phyloP scores from a whole-genome alignment of 2,888 invertebrate species.

The Phaedon cochleariae region DNA sequence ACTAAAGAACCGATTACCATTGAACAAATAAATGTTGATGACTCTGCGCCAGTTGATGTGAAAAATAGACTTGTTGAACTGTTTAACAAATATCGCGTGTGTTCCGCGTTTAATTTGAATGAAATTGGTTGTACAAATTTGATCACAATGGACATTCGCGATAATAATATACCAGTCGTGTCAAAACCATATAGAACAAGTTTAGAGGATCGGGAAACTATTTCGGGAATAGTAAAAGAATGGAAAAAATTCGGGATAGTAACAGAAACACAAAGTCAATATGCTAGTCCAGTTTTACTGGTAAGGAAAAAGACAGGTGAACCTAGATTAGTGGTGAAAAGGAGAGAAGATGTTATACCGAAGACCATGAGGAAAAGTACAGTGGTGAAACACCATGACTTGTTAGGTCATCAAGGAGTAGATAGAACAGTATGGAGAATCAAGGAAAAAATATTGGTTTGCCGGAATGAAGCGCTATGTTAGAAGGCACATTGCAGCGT shows the following conservation, averaged over 20 bases:
- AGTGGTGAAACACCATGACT: conserved; percentile 32
- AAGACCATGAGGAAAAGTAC: conserved; percentile 34
- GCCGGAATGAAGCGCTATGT: conserved; percentile 27
- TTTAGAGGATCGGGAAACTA: neutral
- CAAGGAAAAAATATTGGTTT: conserved; percentile 36
- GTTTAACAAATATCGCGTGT: neutral
- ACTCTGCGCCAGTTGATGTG: neutral
- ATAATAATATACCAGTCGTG: neutral
- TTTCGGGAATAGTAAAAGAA: neutral
- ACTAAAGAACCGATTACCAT: neutral
- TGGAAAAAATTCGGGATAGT: neutral
- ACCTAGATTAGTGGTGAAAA: conserved; percentile 7
- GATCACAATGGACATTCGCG: neutral
- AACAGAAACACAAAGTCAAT: neutral
- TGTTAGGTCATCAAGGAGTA: conserved; percentile 29
- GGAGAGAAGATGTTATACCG: conserved; percentile 29
- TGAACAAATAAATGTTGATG: neutral
- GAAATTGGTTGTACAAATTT: conserved; percentile 1
- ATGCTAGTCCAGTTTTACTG: conserved; percentile 12
- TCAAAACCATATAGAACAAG: neutral
- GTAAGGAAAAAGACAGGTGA: conserved; percentile 15
- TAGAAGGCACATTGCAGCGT: conserved; percentile 31
- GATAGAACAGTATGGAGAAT: conserved; percentile 27
- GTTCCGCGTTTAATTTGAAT: neutral
- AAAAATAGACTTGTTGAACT: neutral